Conservation (phyloP, 2,113 vertebrate species). For the Fulmarus glacialis region DNA sequence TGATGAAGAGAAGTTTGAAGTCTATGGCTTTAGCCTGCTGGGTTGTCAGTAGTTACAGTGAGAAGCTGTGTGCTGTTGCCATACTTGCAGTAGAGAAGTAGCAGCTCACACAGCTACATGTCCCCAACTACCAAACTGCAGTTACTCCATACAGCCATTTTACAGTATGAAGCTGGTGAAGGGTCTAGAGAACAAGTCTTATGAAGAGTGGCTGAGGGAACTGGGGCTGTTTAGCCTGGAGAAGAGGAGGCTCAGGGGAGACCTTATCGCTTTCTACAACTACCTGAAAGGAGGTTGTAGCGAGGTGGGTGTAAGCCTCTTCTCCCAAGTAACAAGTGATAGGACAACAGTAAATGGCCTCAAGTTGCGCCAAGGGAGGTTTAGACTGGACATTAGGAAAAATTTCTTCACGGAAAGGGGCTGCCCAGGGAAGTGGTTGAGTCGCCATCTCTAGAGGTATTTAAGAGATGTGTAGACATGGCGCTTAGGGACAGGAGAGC, state of each 20-base stretch:
- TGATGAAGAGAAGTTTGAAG: background rate
- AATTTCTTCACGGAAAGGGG: background rate
- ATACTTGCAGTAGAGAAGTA: background rate
- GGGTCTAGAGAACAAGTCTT: background rate
- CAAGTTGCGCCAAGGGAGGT: background rate
- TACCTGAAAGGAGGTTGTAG: too few species aligned
- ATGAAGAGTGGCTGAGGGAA: background rate
- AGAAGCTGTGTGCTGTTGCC: background rate
- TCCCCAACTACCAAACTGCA: background rate
- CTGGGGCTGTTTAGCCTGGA: background rate
- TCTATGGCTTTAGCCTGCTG: background rate
- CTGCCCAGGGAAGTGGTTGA: background rate
- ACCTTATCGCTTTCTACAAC: too few species aligned
- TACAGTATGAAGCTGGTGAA: background rate
- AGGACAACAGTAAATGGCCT: background rate
- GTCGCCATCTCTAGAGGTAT: background rate
- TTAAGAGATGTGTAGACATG: background rate
- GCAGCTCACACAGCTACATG: background rate
- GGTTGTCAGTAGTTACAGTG: background rate
- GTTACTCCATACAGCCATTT: background rate
- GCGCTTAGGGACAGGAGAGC: too few species aligned
- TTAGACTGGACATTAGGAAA: background rate
- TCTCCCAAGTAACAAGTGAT: background rate
- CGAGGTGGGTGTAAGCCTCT: too few species aligned
- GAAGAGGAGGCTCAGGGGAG: background rate